Evolutionary conservation across 2,797 vertebrate genomes (phyloP).

Genomic region (Lateolabrax maculatus): DNA sequence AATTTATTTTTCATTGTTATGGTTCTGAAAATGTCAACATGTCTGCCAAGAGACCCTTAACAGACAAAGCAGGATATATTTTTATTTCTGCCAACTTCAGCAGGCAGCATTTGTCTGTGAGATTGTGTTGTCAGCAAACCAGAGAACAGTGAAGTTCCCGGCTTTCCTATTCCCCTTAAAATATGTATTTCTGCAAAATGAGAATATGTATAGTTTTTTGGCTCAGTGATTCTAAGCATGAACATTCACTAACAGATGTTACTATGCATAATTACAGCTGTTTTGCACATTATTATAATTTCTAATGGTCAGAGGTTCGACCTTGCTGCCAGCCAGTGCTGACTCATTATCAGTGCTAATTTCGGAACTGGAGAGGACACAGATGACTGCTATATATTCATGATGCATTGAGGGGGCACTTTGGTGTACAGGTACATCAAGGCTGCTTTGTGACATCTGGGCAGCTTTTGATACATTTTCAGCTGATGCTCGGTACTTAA

Average conservation of each 20-base stretch:
- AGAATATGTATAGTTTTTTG: neutral
- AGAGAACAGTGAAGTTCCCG: neutral
- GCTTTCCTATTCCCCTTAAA: neutral
- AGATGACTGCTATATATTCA: conserved; percentile 26
- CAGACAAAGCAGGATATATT: conserved; percentile 1
- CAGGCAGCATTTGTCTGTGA: conserved; percentile 6
- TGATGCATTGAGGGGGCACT: neutral
- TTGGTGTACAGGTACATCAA: conserved; percentile 18
- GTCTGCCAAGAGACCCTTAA: neutral
- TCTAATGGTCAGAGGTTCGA: conserved; percentile 34
- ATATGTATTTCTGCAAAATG: conserved; percentile 3
- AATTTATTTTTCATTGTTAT: conserved; percentile 27
- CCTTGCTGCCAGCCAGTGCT: conserved; percentile 43
- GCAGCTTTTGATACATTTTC: conserved; percentile 15
- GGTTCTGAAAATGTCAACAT: conserved; percentile 5
- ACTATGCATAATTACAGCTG: conserved; percentile 8
- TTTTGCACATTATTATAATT: conserved; percentile 47
- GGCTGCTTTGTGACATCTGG: conserved; percentile 27
- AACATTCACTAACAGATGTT: conserved; percentile 7
- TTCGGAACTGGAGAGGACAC: conserved; percentile 31
- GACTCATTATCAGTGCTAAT: conserved; percentile 59
- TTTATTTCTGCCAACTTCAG: conserved; percentile 29
- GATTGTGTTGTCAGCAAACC: conserved; percentile 3
- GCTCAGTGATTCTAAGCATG: neutral
- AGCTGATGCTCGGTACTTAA: conserved; percentile 2